phyloP scores from a whole-genome alignment of 2,888 invertebrate genomes.

The Vesta saturnalis region DNA sequence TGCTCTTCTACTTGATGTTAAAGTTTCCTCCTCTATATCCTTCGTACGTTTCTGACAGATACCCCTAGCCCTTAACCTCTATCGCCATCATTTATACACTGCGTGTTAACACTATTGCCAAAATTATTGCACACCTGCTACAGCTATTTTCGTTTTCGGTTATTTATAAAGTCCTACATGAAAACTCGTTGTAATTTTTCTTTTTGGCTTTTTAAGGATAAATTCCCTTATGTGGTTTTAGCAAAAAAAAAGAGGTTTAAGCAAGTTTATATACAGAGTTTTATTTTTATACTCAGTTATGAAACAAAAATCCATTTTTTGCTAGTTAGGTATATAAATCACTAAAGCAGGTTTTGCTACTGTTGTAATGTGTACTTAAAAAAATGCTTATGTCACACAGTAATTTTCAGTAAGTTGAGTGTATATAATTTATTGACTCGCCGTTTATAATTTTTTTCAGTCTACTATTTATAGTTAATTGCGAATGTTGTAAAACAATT shows the following conservation, averaged over 20 bases:
- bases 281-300: constrained; percentile 9
- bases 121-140: constrained; percentile 36
- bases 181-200: constrained; percentile 2
- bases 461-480: background rate
- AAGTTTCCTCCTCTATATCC: constrained; percentile 50
- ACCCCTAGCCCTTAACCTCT: constrained; percentile 40
- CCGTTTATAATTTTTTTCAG: background rate
- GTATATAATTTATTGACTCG: background rate
- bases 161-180: constrained; percentile 18
- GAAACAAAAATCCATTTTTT: constrained; percentile 31
- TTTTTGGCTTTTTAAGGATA: constrained; percentile 7
- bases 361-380: constrained; percentile 22
- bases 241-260: background rate
- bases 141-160: constrained; percentile 24
- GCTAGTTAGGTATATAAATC: constrained; percentile 40
- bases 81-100: constrained; percentile 40
- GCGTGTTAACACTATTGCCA: constrained; percentile 37
- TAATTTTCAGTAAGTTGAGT: background rate
- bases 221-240: constrained; percentile 4
- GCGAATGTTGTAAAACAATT: too few species aligned
- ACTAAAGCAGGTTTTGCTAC: constrained; percentile 41
- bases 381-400: constrained; percentile 18
- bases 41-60: constrained; percentile 40
- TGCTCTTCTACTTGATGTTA: constrained; percentile 46
- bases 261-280: background rate